These are phyloP conservation scores for Nemotelus pantherinus DNA, from an alignment of 2,888 invertebrate species.

Conservation along the genomic window DNA sequence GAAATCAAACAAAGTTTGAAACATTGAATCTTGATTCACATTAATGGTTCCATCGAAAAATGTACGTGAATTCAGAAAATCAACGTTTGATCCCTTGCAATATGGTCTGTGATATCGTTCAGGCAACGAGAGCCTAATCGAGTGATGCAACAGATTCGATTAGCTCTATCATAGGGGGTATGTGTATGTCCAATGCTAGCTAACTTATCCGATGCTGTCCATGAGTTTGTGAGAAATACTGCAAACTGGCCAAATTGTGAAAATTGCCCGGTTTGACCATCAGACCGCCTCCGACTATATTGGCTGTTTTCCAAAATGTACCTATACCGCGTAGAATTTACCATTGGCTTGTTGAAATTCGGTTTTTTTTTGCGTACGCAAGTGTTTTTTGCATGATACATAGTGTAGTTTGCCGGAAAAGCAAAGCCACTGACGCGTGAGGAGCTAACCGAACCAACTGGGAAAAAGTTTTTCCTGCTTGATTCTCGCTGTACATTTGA, in stretches of 20 bases:
- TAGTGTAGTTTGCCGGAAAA: too few species aligned
- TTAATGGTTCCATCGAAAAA: too few species aligned
- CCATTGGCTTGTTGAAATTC: too few species aligned
- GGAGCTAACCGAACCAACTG: too few species aligned
- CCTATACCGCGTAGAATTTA: background rate
- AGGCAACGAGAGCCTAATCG: background rate
- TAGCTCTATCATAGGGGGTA: background rate
- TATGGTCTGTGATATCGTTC: background rate
- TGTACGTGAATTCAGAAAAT: too few species aligned
- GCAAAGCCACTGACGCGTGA: too few species aligned
- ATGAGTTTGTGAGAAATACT: slow-evolving; percentile 16
- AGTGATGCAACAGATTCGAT: slow-evolving; percentile 17
- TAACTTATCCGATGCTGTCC: background rate
- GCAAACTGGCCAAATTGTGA: slow-evolving; percentile 22
- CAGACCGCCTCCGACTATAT: slow-evolving; percentile 1
- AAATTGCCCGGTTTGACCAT: slow-evolving; percentile 10
- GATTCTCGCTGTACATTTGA: too few species aligned
- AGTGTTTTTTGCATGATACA: too few species aligned
- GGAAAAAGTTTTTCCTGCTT: too few species aligned
- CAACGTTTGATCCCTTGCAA: background rate
- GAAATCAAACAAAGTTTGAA: too few species aligned
- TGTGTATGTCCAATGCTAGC: background rate
- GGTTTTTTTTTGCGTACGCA: too few species aligned
- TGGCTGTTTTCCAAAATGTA: slow-evolving; percentile 10
- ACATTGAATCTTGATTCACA: too few species aligned